Evolutionary conservation across 2,888 invertebrate genomes (phyloP).

Genomic region (Diploptera punctata): DNA sequence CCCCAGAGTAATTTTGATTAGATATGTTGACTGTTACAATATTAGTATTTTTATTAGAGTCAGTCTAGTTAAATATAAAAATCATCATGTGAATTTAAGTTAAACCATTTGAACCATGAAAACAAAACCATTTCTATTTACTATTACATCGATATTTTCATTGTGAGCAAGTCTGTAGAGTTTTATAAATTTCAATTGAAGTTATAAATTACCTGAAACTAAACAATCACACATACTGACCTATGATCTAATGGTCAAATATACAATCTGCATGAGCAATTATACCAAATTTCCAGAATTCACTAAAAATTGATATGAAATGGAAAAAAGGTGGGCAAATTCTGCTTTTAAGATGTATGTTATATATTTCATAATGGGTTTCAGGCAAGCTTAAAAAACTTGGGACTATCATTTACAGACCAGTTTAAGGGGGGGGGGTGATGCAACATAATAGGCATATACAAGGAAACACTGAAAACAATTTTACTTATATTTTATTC

Average conservation of each 20-base stretch:
- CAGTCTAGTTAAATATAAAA: too few relatives aligned
- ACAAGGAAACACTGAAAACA: conserved; percentile 24
- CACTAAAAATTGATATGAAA: conserved; percentile 24
- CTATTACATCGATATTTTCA: too few relatives aligned
- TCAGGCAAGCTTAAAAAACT: conserved; percentile 21
- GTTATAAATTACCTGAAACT: conserved; percentile 20
- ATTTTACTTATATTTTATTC: conserved; percentile 19
- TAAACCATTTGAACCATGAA: too few relatives aligned
- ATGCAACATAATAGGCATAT: conserved; percentile 10
- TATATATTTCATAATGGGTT: conserved; percentile 9
- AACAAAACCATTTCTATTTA: too few relatives aligned
- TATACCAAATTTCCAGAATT: conserved; percentile 7
- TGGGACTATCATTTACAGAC: conserved; percentile 9
- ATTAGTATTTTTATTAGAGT: too few relatives aligned
- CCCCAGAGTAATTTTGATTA: too few relatives aligned
- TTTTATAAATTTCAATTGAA: too few relatives aligned
- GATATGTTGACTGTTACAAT: too few relatives aligned
- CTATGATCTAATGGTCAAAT: conserved; percentile 6
- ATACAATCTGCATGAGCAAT: conserved; percentile 19
- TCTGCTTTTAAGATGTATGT: background rate
- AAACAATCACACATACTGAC: conserved; percentile 17
- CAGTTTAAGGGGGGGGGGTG: conserved; percentile 1
- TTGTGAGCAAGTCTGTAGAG: too few relatives aligned
- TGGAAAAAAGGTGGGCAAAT: background rate
- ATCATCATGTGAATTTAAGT: too few relatives aligned